phyloP scores from a whole-genome alignment of 2,888 invertebrate genomes.

The Lycia hirtaria region DNA sequence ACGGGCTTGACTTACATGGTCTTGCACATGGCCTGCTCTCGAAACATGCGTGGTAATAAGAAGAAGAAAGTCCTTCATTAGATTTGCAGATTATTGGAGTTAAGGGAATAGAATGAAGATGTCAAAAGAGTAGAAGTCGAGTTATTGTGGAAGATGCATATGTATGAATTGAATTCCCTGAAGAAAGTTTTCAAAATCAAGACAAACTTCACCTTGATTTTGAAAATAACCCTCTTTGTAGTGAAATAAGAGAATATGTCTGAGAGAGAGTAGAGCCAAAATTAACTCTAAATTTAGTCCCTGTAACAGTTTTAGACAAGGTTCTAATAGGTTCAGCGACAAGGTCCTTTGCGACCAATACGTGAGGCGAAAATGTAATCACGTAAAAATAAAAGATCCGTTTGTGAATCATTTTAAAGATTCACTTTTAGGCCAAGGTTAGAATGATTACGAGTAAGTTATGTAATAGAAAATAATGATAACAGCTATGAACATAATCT shows the following conservation, averaged over 20 bases:
- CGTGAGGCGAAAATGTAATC: slow-evolving; percentile 2
- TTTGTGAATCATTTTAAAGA: slow-evolving; percentile 21
- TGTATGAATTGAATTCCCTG: background rate
- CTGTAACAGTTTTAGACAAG: slow-evolving; percentile 27
- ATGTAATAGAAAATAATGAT: background rate
- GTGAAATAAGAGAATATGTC: too few relatives aligned
- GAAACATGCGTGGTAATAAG: slow-evolving; percentile 18
- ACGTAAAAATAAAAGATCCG: slow-evolving; percentile 22
- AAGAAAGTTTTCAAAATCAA: too few relatives aligned
- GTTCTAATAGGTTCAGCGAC: slow-evolving; percentile 25
- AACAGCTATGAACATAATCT: slow-evolving; percentile 15
- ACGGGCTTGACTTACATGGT: slow-evolving; percentile 12
- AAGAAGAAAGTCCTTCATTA: slow-evolving; percentile 5
- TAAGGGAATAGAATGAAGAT: background rate
- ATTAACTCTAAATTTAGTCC: background rate
- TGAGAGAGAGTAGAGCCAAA: too few relatives aligned
- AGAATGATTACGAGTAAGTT: background rate
- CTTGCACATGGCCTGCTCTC: slow-evolving; percentile 18
- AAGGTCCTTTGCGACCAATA: background rate
- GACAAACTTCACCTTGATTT: too few relatives aligned
- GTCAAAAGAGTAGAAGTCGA: too few relatives aligned
- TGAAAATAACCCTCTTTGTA: too few relatives aligned
- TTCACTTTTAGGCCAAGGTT: slow-evolving; percentile 12
- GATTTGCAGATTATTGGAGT: slow-evolving; percentile 9
- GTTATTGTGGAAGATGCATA: background rate